These are phyloP conservation scores for Dasyornis broadbenti DNA, from an alignment of 2,113 vertebrate genomes.

Conservation along the genomic window DNA sequence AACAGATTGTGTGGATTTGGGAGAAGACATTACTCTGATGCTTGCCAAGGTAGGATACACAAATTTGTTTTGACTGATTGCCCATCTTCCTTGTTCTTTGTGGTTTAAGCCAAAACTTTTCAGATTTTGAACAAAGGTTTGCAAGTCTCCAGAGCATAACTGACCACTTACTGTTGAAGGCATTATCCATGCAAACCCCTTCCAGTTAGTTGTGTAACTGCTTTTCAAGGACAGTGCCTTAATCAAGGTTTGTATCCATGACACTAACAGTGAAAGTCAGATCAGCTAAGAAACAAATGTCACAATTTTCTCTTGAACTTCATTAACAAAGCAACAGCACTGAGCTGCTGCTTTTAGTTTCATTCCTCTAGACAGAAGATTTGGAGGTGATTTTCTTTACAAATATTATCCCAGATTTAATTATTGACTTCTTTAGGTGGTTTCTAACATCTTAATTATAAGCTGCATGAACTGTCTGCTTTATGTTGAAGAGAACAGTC, in stretches of 20 bases:
- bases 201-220: not conserved
- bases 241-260: not conserved
- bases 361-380: not conserved
- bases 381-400: not conserved
- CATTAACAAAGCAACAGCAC: not conserved
- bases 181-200: not conserved
- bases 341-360: not conserved
- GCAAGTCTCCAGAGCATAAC: not conserved
- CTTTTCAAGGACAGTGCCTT: not conserved
- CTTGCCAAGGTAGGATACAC: not conserved
- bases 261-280: not conserved
- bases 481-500: not conserved
- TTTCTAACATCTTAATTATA: not conserved
- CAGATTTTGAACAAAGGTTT: not conserved
- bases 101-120: not conserved
- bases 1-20: not conserved
- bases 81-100: not conserved
- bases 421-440: not conserved
- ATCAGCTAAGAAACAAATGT: not conserved
- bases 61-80: conserved; percentile 7
- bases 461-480: not conserved
- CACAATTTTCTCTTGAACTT: not conserved
- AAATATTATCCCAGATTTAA: not conserved
- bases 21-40: not conserved
- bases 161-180: not conserved